Base-by-base conservation (phyloP, 2,888 invertebrate genomes). In the Asteroscopus sphinx region DNA sequence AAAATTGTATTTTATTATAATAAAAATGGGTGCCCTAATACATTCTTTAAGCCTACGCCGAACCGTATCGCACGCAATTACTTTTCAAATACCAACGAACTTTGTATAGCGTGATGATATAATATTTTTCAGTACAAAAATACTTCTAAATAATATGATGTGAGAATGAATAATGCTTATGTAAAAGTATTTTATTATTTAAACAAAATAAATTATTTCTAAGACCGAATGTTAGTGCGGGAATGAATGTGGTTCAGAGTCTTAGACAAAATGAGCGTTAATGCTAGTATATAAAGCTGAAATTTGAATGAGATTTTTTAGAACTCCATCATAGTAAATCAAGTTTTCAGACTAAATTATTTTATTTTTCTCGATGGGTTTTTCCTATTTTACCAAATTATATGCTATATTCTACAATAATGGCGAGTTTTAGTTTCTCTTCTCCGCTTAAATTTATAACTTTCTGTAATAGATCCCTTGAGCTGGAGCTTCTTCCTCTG, bases 401-500 rank as follows among this genome's bases (percentile, higher is more conserved):
- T 3, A 15, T 52, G 36, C 42, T 49, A 64, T 59, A 52, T 57
- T 41, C 41, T 70, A 65, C 46, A 46, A 42, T 54, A 40, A 71
- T 75, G 76, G 72, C 72, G 44, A 52, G 13, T 53, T 49, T 71
- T 44, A n/a, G 13, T 66, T 39, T 25, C 2, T 30, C 3, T 41
- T 45, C 11, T 37, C 32, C 12, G 33, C 21, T 45, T 51, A 36
- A 26, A 51, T 21, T 21, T 21, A 21, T 21, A 21, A 21, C 16
- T 67, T 67, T 13, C 76, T 78, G 61, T 80, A 80, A 56, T 64
- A 82, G 53, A 79, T 77, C 33, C 79, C 80, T 6, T 73, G 69
- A 3, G 64, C 36, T 12, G 47, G 51, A 1, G 1, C 25, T 7
- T 52, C 73, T 26, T 73, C 74, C 62, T 95, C 95, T 1, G 94